A percentile compares a stretch with the other conserved stretches of the same genome.
These are phyloP conservation scores for Gambusia affinis DNA, from an alignment of 2,113 vertebrate species.

Conservation along the genomic window DNA sequence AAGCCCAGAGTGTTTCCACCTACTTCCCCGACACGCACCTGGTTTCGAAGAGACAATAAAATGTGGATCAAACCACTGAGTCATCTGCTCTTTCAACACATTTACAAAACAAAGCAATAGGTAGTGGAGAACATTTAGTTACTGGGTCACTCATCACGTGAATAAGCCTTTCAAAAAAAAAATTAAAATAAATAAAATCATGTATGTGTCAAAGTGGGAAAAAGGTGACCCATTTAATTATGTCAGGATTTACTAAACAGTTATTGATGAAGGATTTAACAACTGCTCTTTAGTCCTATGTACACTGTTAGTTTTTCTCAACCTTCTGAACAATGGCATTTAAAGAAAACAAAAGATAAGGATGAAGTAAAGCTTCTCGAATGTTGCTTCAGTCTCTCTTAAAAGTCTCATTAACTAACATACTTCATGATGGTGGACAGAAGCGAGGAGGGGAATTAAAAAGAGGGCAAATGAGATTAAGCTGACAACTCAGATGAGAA, in stretches of 20 bases:
- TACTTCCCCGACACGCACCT: slow-evolving; percentile 97
- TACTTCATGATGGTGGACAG: slow-evolving; percentile 14
- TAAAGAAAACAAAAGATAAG: background rate
- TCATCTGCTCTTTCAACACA: slow-evolving; percentile 17
- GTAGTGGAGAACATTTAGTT: slow-evolving; percentile 14
- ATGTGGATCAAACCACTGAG: background rate
- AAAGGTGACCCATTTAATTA: background rate
- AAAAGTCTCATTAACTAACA: slow-evolving; percentile 55
- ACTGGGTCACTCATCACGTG: slow-evolving; percentile 19
- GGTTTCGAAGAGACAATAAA: slow-evolving; percentile 13
- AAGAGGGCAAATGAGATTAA: slow-evolving; percentile 54
- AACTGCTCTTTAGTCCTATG: background rate
- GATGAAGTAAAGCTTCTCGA: slow-evolving; percentile 6
- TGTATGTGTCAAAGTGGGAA: background rate
- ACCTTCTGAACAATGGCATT: slow-evolving; percentile 16
- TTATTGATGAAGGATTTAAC: background rate
- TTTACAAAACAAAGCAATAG: slow-evolving; percentile 13
- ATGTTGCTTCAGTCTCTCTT: slow-evolving; percentile 36
- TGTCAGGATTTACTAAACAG: background rate
- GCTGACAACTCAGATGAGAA: slow-evolving; percentile 58
- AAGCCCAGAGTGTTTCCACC: slow-evolving; percentile 97
- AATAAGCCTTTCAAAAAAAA: background rate
- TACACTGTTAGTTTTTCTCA: slow-evolving; percentile 2
- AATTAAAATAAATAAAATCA: background rate
- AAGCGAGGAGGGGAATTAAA: slow-evolving; percentile 4